Base-by-base conservation (phyloP, 2,797 vertebrate species). In the Sebastes goodei region DNA sequence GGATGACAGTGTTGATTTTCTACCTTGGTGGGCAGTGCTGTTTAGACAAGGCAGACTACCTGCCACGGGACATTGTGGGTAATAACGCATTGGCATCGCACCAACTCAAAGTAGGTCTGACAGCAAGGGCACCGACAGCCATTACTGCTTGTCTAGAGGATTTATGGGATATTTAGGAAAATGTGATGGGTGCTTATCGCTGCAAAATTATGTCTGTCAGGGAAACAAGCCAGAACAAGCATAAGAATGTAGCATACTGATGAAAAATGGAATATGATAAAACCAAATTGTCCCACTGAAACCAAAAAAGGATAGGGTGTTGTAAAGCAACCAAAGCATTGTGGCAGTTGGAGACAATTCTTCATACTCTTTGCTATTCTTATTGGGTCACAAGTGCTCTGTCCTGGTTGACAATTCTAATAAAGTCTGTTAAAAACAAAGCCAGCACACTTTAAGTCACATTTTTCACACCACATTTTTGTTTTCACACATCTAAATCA, bases 101-200 rank as follows among this genome's bases (percentile, higher is more conserved):
- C 84, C 88, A 90, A 83, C 46, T 90, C 84, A 92, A 94, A 94
- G 81, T 64, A 84, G 85, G 92, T 85, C 81, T 92, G 94, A 95
- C 95, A 94, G 93, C 85, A 79, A 84, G 92, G 89, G 87, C 88
- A 90, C 64, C 73, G 76, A 74, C 86, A 92, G 78, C 89, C 88
- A 93, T 95, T 93, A 93, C 80, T 76, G 92, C 92, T 93, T 94
- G 94, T 94, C 94, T 82, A 61, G 72, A 87, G 91, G 88, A 93
- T 93, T 94, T 93, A 93, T 90, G 87, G 72, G 75, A 87, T 88
- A 88, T 94, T 95, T 91, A 92, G 86, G 79, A 85, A 92, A 93
- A 91, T 80, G 78, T 82, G 90, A 93, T 88, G 68, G 81, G 86
- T 86, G 87, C 82, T 94, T 88, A 94, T 93, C 55, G 80, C 80